Evolutionary conservation across 2,888 invertebrate genomes (phyloP), one percentile per base, ranked within the genome.

Genomic region (Tricholauxania praeusta): DNA sequence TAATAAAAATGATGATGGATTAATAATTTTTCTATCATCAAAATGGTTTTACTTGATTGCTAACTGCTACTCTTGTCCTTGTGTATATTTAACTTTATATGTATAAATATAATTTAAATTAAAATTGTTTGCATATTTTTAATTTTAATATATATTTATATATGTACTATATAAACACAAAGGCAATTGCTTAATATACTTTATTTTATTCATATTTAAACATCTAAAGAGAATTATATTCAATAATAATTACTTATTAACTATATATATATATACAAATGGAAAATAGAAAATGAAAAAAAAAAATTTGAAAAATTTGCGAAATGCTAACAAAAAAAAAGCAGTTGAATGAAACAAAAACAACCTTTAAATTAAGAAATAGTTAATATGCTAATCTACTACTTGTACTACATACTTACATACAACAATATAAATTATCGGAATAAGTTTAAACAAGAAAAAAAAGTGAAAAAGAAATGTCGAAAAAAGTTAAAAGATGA

Each of bases 301-400:
- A 74, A 80, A 77, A 78, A 77, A 76, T 74, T 75, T 76, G 79
- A 78, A 75, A 78, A 79, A 70, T n/a, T 12, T 52, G 70, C 62
- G 47, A 70, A 70, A 70, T 63, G 62, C 62, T 75, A 79, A 80
- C 63, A 77, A 75, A 67, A 75, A 67, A 70, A 73, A 55, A 47
- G 60, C 65, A 77, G 70, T 70, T 70, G 62, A 63, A 70, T 70
- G 70, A 78, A 79, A 76, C 77, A 75, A 75, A 75, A 75, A 77
- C 39, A 39, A 74, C 66, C 71, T 64, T 75, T 76, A 79, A 83
- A 81, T 78, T 80, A 79, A 79, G 77, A 79, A 77, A 81, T 79
- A 79, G 79, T 75, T 79, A 75, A 77, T 78, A 78, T 76, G 55
- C 70, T 70, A 70, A 62, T 63, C 47, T 70, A 62, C 62, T 64